phyloP scores from a whole-genome alignment of 2,797 vertebrate species.

The Lerista edwardsae region DNA sequence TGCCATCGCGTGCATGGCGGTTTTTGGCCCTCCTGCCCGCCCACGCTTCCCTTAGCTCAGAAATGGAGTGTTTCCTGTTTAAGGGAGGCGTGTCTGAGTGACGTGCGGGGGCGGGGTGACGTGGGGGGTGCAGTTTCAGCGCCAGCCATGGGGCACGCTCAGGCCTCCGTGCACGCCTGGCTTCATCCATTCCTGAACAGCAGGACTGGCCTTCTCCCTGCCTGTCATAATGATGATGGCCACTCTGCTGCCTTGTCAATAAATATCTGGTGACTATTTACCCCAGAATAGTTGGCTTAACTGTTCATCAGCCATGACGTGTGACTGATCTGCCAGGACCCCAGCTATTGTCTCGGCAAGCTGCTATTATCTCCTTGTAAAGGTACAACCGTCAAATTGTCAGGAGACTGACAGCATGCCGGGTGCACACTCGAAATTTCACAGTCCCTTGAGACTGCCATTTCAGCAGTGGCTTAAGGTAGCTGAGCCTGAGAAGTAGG shows the following conservation, averaged over 20 bases:
- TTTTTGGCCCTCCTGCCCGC: too few species aligned
- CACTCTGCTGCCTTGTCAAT: neutral
- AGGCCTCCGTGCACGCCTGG: too few species aligned
- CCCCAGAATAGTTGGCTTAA: neutral
- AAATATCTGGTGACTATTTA: neutral
- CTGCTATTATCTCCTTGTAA: constrained; percentile 2
- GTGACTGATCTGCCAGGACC: neutral
- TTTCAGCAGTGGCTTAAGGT: neutral
- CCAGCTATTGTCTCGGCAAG: neutral
- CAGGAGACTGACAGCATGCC: neutral
- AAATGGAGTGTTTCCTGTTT: too few species aligned
- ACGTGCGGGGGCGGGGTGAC: too few species aligned
- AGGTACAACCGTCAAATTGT: neutral
- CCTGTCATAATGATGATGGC: neutral
- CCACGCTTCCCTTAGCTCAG: too few species aligned
- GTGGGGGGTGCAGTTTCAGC: too few species aligned
- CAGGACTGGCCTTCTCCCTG: neutral
- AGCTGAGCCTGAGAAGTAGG: neutral
- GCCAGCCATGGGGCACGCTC: too few species aligned
- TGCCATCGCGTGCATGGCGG: too few species aligned
- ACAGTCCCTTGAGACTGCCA: neutral
- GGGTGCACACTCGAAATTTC: neutral
- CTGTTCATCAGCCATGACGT: neutral
- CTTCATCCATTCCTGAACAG: too few species aligned
- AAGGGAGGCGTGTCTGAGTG: too few species aligned